A percentile compares a stretch with the other conserved stretches of the same genome.
Evolutionary conservation across 2,888 invertebrate species (phyloP).

Genomic region (Calliopum simillimum): DNA sequence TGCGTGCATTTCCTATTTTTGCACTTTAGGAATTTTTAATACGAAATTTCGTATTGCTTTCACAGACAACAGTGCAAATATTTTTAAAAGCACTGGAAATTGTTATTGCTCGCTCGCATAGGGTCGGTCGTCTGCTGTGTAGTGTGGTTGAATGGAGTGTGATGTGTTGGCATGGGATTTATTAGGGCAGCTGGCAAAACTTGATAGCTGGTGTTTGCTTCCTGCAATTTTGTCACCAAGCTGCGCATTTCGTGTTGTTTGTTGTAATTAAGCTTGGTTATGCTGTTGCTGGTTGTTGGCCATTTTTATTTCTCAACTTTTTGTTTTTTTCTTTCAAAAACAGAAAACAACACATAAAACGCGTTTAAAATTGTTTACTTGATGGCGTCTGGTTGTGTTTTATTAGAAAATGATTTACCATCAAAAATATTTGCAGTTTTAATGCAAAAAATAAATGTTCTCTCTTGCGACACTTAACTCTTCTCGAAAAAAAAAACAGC

Average conservation of each 20-base stretch:
- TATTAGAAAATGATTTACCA: too few species aligned
- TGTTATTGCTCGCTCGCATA: background rate
- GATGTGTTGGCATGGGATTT: too few species aligned
- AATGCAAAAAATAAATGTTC: too few species aligned
- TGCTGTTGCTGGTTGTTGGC: slow-evolving; percentile 20
- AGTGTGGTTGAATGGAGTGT: too few species aligned
- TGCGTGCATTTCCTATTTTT: background rate
- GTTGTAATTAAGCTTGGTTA: slow-evolving; percentile 16
- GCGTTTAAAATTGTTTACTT: background rate
- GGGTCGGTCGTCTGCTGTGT: background rate
- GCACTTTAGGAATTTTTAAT: slow-evolving; percentile 28
- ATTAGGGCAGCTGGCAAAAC: too few species aligned
- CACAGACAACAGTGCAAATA: slow-evolving; percentile 11
- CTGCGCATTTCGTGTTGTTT: slow-evolving; percentile 3
- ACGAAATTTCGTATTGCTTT: slow-evolving; percentile 20
- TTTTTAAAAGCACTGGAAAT: slow-evolving; percentile 13
- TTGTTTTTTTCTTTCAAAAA: slow-evolving; percentile 2
- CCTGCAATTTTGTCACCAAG: slow-evolving; percentile 29
- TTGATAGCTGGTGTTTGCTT: background rate
- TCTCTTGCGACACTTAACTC: too few species aligned
- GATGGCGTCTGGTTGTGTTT: background rate
- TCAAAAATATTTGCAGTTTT: background rate
- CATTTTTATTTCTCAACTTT: slow-evolving; percentile 25
- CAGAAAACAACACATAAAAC: background rate
- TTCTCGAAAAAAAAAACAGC: too few species aligned